Evolutionary conservation across 2,113 vertebrate species (phyloP).

Genomic region (Megaceryle torquata): DNA sequence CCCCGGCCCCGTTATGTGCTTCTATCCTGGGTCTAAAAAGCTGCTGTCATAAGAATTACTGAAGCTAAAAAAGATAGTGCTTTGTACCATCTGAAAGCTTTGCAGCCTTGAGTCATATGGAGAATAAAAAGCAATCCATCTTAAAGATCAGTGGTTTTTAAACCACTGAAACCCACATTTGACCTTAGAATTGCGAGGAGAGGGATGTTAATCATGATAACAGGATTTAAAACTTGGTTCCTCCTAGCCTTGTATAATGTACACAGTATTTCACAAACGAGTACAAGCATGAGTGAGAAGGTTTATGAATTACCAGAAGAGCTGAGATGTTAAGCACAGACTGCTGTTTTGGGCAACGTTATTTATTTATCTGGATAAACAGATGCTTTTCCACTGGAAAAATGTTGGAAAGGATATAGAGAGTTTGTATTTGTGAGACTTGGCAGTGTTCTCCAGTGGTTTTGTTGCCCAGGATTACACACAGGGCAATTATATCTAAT

Average conservation of each 20-base stretch:
- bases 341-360: not conserved
- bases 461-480: not conserved
- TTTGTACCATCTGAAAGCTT: conserved; percentile 19
- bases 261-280: not conserved
- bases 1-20: not conserved
- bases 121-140: conserved; percentile 5
- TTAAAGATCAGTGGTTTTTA: not conserved
- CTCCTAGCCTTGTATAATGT: not conserved
- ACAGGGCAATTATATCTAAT: not conserved
- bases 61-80: not conserved
- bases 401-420: not conserved
- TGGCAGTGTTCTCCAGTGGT: not conserved
- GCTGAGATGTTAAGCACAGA: not conserved
- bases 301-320: not conserved
- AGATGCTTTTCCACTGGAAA: not conserved
- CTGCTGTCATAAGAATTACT: conserved; percentile 17
- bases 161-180: not conserved
- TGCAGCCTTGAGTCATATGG: not conserved
- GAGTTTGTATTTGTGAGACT: not conserved
- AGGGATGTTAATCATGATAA: not conserved
- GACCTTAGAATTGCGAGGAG: not conserved
- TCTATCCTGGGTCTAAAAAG: not conserved
- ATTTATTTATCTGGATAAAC: conserved; percentile 2
- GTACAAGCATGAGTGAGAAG: not conserved
- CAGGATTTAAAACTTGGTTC: not conserved